These are phyloP conservation scores for Okapia johnstoni DNA, from an alignment of 2,113 vertebrate species.

Conservation along the genomic window DNA sequence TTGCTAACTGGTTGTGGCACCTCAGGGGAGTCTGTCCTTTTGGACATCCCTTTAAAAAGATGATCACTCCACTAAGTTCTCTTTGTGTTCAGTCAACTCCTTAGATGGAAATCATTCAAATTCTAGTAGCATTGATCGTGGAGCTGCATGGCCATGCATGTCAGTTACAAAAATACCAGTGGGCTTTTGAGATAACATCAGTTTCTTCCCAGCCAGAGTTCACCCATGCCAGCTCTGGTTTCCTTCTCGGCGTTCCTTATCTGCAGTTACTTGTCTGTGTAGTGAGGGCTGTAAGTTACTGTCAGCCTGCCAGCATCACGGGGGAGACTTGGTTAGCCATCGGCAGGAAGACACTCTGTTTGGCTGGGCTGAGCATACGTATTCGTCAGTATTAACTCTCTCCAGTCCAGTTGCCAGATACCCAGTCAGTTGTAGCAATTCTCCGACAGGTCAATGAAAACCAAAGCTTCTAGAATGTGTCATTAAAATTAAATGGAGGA, in stretches of 20 bases:
- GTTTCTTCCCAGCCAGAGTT: neutral
- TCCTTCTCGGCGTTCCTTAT: neutral
- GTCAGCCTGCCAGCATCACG: fast-evolving
- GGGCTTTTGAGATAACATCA: neutral
- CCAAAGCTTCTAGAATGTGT: neutral
- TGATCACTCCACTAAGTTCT: neutral
- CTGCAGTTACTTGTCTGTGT: neutral
- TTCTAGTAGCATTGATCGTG: neutral
- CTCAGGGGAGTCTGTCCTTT: neutral
- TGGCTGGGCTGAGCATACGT: neutral
- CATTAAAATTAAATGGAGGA: neutral
- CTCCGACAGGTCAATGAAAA: neutral
- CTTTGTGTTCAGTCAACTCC: neutral
- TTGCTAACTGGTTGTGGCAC: neutral
- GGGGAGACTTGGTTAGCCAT: neutral
- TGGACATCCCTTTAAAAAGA: neutral
- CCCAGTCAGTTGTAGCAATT: neutral
- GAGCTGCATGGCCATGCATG: neutral
- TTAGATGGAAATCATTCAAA: neutral
- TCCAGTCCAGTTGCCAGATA: neutral
- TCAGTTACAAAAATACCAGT: neutral
- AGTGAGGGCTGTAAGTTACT: neutral
- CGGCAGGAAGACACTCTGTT: neutral
- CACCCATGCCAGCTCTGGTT: neutral
- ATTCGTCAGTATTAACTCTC: neutral